A percentile compares a stretch with the other conserved stretches of the same genome.
Evolutionary conservation across 2,113 vertebrate species (phyloP).

Genomic region (Pholis gunnellus): DNA sequence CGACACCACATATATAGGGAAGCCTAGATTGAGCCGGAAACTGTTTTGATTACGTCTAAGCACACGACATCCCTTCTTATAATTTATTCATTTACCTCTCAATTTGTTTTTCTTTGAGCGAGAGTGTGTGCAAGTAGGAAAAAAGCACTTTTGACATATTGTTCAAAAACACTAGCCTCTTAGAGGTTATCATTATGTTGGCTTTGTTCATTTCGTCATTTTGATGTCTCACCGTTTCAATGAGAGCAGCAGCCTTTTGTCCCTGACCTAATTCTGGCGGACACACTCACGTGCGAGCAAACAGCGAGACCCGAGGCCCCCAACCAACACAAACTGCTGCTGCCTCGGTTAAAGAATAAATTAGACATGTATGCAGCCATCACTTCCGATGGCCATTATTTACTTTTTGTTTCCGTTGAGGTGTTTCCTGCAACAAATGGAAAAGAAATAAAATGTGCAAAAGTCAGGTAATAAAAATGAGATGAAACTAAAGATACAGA

Average conservation of each 20-base stretch:
- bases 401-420: background rate
- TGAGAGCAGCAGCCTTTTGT: slow-evolving; percentile 80
- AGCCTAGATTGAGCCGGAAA: slow-evolving; percentile 73
- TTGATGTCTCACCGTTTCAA: slow-evolving; percentile 76
- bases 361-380: background rate
- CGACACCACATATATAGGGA: slow-evolving; percentile 78
- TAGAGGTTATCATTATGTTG: slow-evolving; percentile 74
- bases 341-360: slow-evolving; percentile 9
- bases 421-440: slow-evolving; percentile 28
- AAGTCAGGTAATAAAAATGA: background rate
- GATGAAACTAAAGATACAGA: background rate
- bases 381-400: slow-evolving; percentile 24
- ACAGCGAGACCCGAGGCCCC: slow-evolving; percentile 45
- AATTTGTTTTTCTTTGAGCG: slow-evolving; percentile 52
- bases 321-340: slow-evolving; percentile 28
- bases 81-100: slow-evolving; percentile 59
- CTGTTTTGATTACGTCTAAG: slow-evolving; percentile 74
- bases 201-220: slow-evolving; percentile 78
- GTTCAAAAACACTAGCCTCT: slow-evolving; percentile 75
- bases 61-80: slow-evolving; percentile 62
- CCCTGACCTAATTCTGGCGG: slow-evolving; percentile 84
- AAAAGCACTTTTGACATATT: slow-evolving; percentile 70
- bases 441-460: background rate
- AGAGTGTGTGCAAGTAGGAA: slow-evolving; percentile 56
- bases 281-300: slow-evolving; percentile 75